A percentile compares a stretch with the other conserved stretches of the same genome.
Evolutionary conservation across 1,140 invertebrate species (phyloP).

Genomic region (Dysdera silvatica): DNA sequence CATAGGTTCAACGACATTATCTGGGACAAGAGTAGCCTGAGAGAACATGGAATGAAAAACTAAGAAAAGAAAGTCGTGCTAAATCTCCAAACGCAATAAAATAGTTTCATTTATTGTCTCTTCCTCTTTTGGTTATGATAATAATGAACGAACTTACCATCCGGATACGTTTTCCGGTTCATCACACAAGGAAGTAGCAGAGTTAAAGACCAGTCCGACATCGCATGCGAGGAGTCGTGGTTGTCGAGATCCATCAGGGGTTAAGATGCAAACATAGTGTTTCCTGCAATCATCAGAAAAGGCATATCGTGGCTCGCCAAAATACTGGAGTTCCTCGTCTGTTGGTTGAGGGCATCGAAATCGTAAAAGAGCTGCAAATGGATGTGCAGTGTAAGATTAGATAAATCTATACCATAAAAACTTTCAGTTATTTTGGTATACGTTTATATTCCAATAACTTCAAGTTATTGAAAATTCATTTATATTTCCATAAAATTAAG

Average conservation of each 20-base stretch:
- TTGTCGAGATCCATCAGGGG: slow-evolving; percentile 37
- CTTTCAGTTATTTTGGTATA: neutral
- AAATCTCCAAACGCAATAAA: no score
- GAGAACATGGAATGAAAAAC: no score
- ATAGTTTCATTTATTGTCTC: no score
- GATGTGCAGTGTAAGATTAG: slow-evolving; percentile 29
- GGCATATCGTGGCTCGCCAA: slow-evolving; percentile 63
- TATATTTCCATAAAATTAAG: no score
- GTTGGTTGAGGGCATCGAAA: slow-evolving; percentile 64
- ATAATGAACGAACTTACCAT: no score
- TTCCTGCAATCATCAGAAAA: slow-evolving; percentile 74
- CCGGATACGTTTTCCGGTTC: slow-evolving; percentile 66
- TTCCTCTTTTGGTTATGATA: no score
- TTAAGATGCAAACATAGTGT: slow-evolving; percentile 66
- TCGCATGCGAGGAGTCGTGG: slow-evolving; percentile 77
- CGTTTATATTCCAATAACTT: slow-evolving; percentile 1
- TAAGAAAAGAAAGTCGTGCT: no score
- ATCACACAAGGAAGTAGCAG: slow-evolving; percentile 69
- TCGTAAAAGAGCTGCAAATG: slow-evolving; percentile 41
- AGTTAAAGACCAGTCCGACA: slow-evolving; percentile 75
- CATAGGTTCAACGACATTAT: no score
- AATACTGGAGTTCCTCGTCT: slow-evolving; percentile 46
- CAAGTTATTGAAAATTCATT: slow-evolving; percentile 62
- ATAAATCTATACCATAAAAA: slow-evolving; percentile 5
- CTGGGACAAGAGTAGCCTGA: no score